Conservation (phyloP, 2,113 vertebrate species). For the Verasper variegatus region DNA sequence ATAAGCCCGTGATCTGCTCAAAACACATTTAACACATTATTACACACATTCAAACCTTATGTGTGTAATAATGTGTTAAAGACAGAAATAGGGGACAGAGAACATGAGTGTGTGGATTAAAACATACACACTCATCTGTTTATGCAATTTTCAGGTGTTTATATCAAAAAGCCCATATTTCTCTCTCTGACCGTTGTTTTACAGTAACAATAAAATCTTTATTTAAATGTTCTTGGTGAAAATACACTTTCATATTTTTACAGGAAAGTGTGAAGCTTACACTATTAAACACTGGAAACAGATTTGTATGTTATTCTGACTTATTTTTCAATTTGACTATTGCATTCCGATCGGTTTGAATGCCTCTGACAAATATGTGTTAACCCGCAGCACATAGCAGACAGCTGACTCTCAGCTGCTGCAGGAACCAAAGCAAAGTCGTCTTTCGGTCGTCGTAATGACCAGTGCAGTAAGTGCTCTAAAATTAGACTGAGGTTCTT, state of each 20-base stretch:
- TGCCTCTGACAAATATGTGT: neutral
- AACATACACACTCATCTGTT: constrained; percentile 49
- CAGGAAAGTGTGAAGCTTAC: neutral
- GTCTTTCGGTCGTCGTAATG: constrained; percentile 45
- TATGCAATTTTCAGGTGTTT: constrained; percentile 74
- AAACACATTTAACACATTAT: too few relatives aligned
- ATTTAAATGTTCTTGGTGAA: constrained; percentile 33
- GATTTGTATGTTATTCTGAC: too few relatives aligned
- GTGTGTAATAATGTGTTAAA: constrained; percentile 32
- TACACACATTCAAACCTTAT: too few relatives aligned
- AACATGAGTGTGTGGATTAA: neutral
- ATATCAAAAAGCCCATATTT: constrained; percentile 55
- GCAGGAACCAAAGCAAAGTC: constrained; percentile 22
- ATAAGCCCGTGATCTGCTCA: constrained; percentile 46
- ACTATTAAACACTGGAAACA: too few relatives aligned
- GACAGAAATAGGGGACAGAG: constrained; percentile 8
- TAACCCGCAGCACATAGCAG: neutral
- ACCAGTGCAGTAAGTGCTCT: constrained; percentile 50
- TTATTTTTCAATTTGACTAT: neutral
- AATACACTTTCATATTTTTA: neutral
- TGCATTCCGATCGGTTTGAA: neutral
- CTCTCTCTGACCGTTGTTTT: constrained; percentile 66
- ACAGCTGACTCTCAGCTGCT: constrained; percentile 30
- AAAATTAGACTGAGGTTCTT: constrained; percentile 64
- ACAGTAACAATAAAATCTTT: constrained; percentile 75